Conservation (phyloP, 1,140 invertebrate species). For the Ips typographus region DNA sequence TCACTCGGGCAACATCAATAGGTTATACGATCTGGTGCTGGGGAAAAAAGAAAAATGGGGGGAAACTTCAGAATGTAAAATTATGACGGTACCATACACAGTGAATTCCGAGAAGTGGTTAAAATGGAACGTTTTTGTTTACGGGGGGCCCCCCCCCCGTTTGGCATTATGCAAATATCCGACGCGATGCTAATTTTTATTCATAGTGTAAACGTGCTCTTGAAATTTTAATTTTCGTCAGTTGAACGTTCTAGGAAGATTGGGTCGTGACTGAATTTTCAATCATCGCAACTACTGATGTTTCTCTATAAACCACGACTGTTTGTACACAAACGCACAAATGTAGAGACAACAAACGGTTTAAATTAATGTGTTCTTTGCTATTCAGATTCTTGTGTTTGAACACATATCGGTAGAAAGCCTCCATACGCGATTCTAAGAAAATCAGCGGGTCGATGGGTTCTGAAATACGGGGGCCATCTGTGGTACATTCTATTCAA, state of each 20-base stretch:
- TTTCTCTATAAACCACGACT: background rate
- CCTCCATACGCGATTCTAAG: background rate
- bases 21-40: no score
- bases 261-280: background rate
- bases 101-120: no score
- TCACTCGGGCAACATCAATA: no score
- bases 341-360: background rate
- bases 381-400: no score
- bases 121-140: no score
- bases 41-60: no score
- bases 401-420: background rate
- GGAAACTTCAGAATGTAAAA: no score
- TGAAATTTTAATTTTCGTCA: constrained; percentile 14
- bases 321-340: background rate
- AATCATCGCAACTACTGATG: background rate
- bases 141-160: background rate
- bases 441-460: no score
- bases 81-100: no score
- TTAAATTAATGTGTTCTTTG: no score
- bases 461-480: no score
- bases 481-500: no score
- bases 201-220: constrained; percentile 7
- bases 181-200: constrained; percentile 9
- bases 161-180: constrained; percentile 3
- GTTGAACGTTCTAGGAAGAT: constrained; percentile 3